Evolutionary conservation across 2,888 invertebrate species (phyloP), one percentile per base, ranked within the genome.

Genomic region (Diarsia brunnea): DNA sequence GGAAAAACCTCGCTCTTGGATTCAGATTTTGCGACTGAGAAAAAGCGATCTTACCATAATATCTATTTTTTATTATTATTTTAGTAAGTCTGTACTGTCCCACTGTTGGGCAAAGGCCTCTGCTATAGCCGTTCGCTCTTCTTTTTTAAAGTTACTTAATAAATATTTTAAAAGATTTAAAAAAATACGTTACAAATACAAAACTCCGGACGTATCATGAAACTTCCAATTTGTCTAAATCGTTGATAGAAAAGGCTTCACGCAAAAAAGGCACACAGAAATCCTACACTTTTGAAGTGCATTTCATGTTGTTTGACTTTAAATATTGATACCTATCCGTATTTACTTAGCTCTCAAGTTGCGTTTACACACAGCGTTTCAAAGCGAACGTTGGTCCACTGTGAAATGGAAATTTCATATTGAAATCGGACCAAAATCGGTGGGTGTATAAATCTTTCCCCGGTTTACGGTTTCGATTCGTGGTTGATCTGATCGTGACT

Each of bases 401-500:
- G 74, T 79, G 65, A 77, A 85, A 84, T 82, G 69, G 66, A 80
- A 85, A 85, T 85, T 82, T 81, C 70, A 87, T 82, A 84, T 83
- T 84, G 75, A 88, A 89, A 88, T 87, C 78, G 67, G n/a, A 71
- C 79, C 79, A 70, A 84, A 87, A 85, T 75, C 63, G 74, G 53
- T 51, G 66, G 73, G 76, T 78, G 61, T 78, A 87, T 89, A 89
- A 90, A 90, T 86, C 84, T 83, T 84, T 77, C 63, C 71, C 66
- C 73, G 75, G 81, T 78, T 84, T 88, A 84, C 51, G 87, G 87
- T 87, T 80, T 80, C 72, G 71, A 83, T 75, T 86, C 79, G 82
- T 84, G 79, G 84, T 84, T 86, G 84, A 90, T 90, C 88, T 82
- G 89, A 90, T 88, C 87, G 79, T 82, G 80, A 64, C 68, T 83